These are phyloP conservation scores for Coecobrya sp. DNA, from an alignment of 2,888 invertebrate species.

Conservation along the genomic window DNA sequence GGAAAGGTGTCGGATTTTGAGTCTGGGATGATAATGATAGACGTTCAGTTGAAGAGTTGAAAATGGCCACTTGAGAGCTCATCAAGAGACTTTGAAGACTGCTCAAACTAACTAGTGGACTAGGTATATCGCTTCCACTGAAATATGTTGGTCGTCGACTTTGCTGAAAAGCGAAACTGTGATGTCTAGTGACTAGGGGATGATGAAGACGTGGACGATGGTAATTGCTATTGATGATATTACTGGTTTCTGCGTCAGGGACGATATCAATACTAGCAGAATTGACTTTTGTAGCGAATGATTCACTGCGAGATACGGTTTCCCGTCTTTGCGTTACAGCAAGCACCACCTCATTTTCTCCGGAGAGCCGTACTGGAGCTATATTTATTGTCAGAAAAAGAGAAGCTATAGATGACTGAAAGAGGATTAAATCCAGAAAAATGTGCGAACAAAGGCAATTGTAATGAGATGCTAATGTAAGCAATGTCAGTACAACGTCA, in stretches of 20 bases:
- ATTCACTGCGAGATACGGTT: conserved; percentile 43
- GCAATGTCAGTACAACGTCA: neutral
- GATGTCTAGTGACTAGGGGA: conserved; percentile 45
- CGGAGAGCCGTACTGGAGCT: conserved; percentile 59
- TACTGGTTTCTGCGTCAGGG: neutral
- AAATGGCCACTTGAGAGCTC: conserved; percentile 72
- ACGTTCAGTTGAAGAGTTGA: conserved; percentile 66
- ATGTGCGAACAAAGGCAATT: conserved; percentile 9
- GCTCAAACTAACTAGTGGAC: conserved; percentile 64
- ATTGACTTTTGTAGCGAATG: neutral
- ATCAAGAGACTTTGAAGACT: conserved; percentile 74
- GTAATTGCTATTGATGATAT: neutral
- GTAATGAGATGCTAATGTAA: conserved; percentile 44
- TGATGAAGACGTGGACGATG: conserved; percentile 17
- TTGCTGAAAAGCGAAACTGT: conserved; percentile 38
- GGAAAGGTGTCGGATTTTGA: conserved; percentile 30
- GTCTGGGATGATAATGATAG: conserved; percentile 64
- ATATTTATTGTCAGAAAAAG: too few relatives aligned
- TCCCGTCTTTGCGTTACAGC: conserved; percentile 74
- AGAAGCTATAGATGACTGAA: too few relatives aligned
- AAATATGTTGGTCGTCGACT: neutral
- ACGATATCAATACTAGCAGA: neutral
- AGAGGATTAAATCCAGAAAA: too few relatives aligned
- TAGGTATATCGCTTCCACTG: conserved; percentile 58
- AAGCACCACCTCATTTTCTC: conserved; percentile 68